Conservation (phyloP, 92 coral and sea anemone species). For the Actinostola sp. region DNA sequence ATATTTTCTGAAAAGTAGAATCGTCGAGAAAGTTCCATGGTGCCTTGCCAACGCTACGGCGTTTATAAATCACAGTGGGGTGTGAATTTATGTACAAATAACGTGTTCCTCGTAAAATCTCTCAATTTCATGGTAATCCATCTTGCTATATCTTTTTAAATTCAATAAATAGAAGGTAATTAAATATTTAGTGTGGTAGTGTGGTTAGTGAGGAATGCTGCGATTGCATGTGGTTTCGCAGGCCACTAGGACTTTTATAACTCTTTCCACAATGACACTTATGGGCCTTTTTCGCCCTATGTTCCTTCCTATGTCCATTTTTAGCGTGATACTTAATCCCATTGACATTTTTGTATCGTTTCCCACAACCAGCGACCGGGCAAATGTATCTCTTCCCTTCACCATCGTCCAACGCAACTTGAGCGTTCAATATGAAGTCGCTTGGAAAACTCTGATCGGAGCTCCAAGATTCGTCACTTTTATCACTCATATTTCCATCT, state of each 20-base stretch:
- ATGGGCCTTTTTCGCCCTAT: constrained; percentile 83
- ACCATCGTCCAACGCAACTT: constrained; percentile 96
- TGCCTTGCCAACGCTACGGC: too few species aligned
- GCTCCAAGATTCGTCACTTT: constrained; percentile 99
- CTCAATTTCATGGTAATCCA: not conserved
- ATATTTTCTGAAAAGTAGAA: too few species aligned
- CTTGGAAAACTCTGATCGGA: constrained; percentile 87
- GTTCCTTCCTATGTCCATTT: constrained; percentile 93
- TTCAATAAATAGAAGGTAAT: constrained; percentile 37
- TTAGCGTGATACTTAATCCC: constrained; percentile 99
- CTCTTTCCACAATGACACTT: constrained; percentile 99
- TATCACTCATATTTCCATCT: constrained; percentile 98
- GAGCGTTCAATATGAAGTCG: constrained; percentile 94
- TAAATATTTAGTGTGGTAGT: constrained; percentile 40
- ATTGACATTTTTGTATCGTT: constrained; percentile 95
- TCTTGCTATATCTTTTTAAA: not conserved
- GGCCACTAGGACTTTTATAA: constrained; percentile 97
- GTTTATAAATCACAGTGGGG: too few species aligned
- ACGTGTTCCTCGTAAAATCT: constrained; percentile 6
- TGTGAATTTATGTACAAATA: constrained; percentile 8
- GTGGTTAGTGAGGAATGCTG: constrained; percentile 75
- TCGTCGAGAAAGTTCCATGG: too few species aligned
- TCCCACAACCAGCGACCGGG: constrained; percentile 99
- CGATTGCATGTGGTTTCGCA: constrained; percentile 92
- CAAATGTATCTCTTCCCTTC: constrained; percentile 96